These are phyloP conservation scores for Eulithis testata DNA, from an alignment of 2,888 invertebrate genomes.

Conservation along the genomic window DNA sequence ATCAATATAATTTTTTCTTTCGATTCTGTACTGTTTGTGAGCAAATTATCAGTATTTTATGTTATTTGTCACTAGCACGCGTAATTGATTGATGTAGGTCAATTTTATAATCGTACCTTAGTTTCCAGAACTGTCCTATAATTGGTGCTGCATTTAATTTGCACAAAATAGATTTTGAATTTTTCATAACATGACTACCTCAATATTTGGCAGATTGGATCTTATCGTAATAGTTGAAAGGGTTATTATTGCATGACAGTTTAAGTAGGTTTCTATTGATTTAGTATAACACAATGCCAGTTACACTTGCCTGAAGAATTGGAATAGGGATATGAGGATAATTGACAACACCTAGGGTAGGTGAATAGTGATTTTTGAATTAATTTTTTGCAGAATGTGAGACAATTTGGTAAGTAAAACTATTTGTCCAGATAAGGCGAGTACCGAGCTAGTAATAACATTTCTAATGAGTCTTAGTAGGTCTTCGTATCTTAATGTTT, in stretches of 20 bases:
- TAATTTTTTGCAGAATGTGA: too few relatives aligned
- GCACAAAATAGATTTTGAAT: slow-evolving; percentile 56
- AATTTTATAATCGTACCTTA: slow-evolving; percentile 19
- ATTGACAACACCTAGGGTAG: slow-evolving; percentile 1
- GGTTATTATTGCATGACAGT: slow-evolving; percentile 36
- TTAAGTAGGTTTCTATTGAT: slow-evolving; percentile 16
- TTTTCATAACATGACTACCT: slow-evolving; percentile 72
- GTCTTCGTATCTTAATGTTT: too few relatives aligned
- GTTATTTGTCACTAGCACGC: slow-evolving; percentile 42
- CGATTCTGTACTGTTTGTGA: slow-evolving; percentile 43
- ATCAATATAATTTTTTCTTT: slow-evolving; percentile 49
- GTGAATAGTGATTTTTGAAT: slow-evolving; percentile 7
- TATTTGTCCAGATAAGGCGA: too few relatives aligned
- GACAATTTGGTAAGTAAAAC: too few relatives aligned
- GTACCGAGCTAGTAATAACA: too few relatives aligned
- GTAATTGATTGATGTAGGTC: slow-evolving; percentile 30
- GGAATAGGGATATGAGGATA: background rate
- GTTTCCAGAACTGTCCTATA: slow-evolving; percentile 33
- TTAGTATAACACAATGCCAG: slow-evolving; percentile 15
- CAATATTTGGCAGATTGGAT: slow-evolving; percentile 74
- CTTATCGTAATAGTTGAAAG: slow-evolving; percentile 31
- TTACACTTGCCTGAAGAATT: slow-evolving; percentile 17
- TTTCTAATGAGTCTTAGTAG: too few relatives aligned
- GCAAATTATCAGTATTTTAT: slow-evolving; percentile 53
- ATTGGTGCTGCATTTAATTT: slow-evolving; percentile 58